Evolutionary conservation across 2,888 invertebrate genomes (phyloP).

Genomic region (Tetranychus piercei): DNA sequence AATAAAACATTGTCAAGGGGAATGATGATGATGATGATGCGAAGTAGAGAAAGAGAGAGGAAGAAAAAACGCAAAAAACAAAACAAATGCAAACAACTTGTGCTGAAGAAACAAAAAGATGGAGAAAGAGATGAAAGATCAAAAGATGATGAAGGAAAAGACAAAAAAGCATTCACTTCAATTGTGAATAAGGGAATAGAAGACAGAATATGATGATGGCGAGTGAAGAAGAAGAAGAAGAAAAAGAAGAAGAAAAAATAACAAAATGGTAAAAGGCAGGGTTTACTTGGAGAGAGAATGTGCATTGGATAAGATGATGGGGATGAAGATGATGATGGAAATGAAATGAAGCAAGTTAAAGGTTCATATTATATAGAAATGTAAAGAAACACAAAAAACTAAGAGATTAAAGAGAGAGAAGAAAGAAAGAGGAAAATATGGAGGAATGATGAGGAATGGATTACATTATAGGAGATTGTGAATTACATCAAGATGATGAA

Average conservation of each 20-base stretch:
- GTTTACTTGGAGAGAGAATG: not conserved
- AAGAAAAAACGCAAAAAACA: not conserved
- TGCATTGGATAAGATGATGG: not conserved
- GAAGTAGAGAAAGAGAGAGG: no score
- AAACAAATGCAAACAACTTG: slow-evolving; percentile 1
- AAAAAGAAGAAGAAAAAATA: not conserved
- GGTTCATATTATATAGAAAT: not conserved
- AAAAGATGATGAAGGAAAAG: not conserved
- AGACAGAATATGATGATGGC: not conserved
- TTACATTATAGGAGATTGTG: not conserved
- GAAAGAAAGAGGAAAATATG: not conserved
- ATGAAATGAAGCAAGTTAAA: not conserved
- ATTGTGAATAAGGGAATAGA: not conserved
- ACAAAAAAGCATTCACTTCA: not conserved
- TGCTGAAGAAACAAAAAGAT: not conserved
- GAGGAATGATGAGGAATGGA: not conserved
- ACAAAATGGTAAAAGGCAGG: not conserved
- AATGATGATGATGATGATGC: not conserved
- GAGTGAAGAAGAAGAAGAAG: not conserved
- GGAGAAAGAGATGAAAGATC: not conserved
- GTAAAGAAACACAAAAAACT: not conserved
- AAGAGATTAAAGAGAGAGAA: not conserved
- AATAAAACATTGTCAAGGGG: not conserved
- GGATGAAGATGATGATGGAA: not conserved
- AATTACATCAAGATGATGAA: not conserved